phyloP scores from a whole-genome alignment of 2,888 invertebrate genomes.

The Meloe dianella region DNA sequence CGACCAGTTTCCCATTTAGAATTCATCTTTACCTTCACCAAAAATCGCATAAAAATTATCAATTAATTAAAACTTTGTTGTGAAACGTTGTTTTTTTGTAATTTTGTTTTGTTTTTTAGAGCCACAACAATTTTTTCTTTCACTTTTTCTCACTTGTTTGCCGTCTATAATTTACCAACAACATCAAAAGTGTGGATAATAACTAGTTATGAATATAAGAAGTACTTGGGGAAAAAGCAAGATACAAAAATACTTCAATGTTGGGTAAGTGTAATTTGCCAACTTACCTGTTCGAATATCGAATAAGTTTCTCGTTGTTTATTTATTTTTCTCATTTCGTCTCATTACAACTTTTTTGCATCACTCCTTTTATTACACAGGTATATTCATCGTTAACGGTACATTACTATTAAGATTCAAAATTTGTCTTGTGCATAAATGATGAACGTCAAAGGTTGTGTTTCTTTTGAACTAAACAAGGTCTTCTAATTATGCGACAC shows the following conservation, averaged over 20 bases:
- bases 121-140: background rate
- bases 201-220: slow-evolving; percentile 3
- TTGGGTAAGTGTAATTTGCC: background rate
- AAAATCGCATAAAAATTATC: background rate
- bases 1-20: background rate
- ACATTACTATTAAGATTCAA: background rate
- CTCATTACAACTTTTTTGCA: background rate
- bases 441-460: background rate
- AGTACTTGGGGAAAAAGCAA: background rate
- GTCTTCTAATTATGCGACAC: background rate
- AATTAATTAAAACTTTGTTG: background rate
- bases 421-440: background rate
- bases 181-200: slow-evolving; percentile 12
- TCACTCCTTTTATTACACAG: background rate
- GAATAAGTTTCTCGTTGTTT: background rate
- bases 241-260: background rate
- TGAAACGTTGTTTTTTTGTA: background rate
- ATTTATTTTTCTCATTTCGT: background rate
- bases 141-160: background rate
- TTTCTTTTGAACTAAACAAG: background rate
- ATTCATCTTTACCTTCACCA: background rate
- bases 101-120: too few species aligned
- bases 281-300: slow-evolving; percentile 2
- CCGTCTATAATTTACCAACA: slow-evolving; percentile 6
- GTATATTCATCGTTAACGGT: background rate